Base-by-base conservation (phyloP, 2,888 invertebrate genomes). In the Calliphora vomitoria region DNA sequence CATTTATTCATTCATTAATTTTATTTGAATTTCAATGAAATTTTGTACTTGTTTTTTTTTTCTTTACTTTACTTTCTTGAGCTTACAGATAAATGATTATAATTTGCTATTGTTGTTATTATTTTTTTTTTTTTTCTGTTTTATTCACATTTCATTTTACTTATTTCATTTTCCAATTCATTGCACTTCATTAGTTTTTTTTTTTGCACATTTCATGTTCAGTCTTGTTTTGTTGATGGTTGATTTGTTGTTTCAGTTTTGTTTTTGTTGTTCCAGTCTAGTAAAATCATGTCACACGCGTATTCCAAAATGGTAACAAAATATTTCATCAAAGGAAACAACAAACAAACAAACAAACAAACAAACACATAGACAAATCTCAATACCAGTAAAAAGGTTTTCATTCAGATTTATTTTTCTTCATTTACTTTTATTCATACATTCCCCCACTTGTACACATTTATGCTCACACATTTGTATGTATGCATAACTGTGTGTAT, bases 121-220 rank as follows among this genome's bases (percentile, higher is more conserved):
- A n/a, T n/a, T n/a, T 18, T 25, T 60, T 71, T 38, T 15, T 31
- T 47, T 82, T 8, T 35, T 41, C 58, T 41, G 35, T 64, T 68
- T 20, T 80, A 18, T 58, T 38, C 44, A 53, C 44, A 72, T 76
- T 78, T 55, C 38, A 44, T 62, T 25, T 58, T 44, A 44, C 44
- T 69, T 55, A 78, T 84, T 83, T 79, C 50, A 64, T 88, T 86
- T 84, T 81, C 62, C 81, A 84, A 69, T 81, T 88, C 74, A 86
- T 62, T 88, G 81, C 85, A 86, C 83, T 81, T 86, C 74, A 83
- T 85, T 85, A 68, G 60, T 31, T 41, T 53, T 85, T 76, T 74
- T 50, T 80, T 66, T 44, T 69, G 66, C 78, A 79, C 74, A 79
- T 69, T 85, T 79, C 50, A 55, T 66, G 66, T 85, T 72, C 31